Percentiles rank a stretch among this genome's conserved stretches.
These are phyloP conservation scores for Siniperca chuatsi DNA, from an alignment of 2,113 vertebrate genomes.

Conservation along the genomic window DNA sequence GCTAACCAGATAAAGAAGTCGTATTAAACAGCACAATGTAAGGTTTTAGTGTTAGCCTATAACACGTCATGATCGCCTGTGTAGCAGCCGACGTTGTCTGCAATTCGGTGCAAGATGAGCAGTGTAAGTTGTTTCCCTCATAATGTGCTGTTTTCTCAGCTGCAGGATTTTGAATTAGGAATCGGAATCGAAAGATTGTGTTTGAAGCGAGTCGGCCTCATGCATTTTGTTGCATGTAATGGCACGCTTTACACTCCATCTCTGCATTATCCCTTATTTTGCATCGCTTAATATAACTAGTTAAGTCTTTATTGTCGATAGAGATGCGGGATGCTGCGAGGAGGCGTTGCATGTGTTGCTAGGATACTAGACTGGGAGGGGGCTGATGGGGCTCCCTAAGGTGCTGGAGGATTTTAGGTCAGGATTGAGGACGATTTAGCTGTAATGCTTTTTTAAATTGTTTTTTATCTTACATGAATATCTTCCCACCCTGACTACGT, in stretches of 20 bases:
- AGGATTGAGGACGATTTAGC: not conserved
- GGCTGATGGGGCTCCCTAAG: constrained; percentile 6
- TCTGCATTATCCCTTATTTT: not conserved
- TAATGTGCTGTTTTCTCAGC: not conserved
- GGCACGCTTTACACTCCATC: not conserved
- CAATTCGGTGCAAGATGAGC: constrained; percentile 66
- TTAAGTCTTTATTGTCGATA: not conserved
- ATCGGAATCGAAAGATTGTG: not conserved
- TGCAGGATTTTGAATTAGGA: not conserved
- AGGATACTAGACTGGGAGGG: constrained; percentile 57
- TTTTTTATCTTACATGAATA: not conserved
- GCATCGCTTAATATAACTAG: not conserved
- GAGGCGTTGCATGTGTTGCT: constrained; percentile 73
- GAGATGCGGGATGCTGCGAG: constrained; percentile 38
- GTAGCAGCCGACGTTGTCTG: constrained; percentile 19
- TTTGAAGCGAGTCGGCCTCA: not conserved
- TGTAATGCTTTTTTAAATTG: not conserved
- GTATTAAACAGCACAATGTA: not conserved
- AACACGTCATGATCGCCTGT: not conserved
- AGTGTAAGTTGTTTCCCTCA: constrained; percentile 53
- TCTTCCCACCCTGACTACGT: not conserved
- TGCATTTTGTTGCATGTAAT: not conserved
- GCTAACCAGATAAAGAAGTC: not conserved
- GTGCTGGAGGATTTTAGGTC: not conserved
- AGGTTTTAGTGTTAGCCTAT: not conserved